Conservation (phyloP, 2,797 vertebrate species). For the Diplodus puntazzo region DNA sequence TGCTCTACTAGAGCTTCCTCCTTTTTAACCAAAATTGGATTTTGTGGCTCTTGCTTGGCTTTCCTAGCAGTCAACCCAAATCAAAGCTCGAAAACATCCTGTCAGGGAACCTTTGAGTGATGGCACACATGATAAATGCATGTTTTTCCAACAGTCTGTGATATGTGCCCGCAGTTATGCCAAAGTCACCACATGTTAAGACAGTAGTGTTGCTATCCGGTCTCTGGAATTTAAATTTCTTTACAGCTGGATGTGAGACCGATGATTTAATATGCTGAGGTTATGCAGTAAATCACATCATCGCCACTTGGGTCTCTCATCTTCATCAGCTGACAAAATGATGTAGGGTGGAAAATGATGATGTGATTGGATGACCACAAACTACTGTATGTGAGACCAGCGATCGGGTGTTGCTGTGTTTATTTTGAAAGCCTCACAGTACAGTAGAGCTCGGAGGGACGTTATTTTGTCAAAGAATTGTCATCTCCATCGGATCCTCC, state of each 20-base stretch:
- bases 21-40: slow-evolving; percentile 34
- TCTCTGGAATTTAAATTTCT: slow-evolving; percentile 23
- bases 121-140: slow-evolving; percentile 31
- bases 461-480: not conserved
- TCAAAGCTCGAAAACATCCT: slow-evolving; percentile 34
- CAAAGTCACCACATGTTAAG: slow-evolving; percentile 43
- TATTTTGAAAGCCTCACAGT: slow-evolving; percentile 11
- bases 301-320: slow-evolving; percentile 47
- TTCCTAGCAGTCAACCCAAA: slow-evolving; percentile 29
- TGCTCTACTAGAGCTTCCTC: slow-evolving; percentile 14
- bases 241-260: slow-evolving; percentile 39
- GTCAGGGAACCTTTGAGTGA: slow-evolving; percentile 45
- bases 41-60: slow-evolving; percentile 46
- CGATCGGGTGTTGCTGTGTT: slow-evolving; percentile 23
- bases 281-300: slow-evolving; percentile 64
- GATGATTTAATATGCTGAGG: slow-evolving; percentile 67
- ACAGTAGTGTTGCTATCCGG: slow-evolving; percentile 15
- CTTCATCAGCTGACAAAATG: slow-evolving; percentile 66
- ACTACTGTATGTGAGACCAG: slow-evolving; percentile 42
- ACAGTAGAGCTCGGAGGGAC: not conserved
- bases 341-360: slow-evolving; percentile 49
- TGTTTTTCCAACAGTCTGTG: slow-evolving; percentile 17
- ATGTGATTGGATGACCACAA: slow-evolving; percentile 60
- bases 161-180: slow-evolving; percentile 46
- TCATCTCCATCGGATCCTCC: not conserved